phyloP scores from a whole-genome alignment of 2,113 vertebrate genomes.

The Pionites leucogaster region DNA sequence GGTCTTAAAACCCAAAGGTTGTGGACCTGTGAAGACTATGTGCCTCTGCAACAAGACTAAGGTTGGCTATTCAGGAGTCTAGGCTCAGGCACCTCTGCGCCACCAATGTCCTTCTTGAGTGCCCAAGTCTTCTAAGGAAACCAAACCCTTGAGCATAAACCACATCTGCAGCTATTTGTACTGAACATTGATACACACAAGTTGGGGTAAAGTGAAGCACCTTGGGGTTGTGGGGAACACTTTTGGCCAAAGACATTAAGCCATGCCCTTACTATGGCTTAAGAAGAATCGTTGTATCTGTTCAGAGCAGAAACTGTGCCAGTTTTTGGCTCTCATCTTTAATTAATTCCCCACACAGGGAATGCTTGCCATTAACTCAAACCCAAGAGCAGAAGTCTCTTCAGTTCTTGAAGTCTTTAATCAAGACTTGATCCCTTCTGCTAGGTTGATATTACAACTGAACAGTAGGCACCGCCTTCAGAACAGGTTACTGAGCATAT shows the following conservation, averaged over 20 bases:
- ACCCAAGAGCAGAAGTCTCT: not conserved
- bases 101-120: not conserved
- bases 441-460: not conserved
- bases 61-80: not conserved
- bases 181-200: not conserved
- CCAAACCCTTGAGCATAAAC: not conserved
- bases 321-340: not conserved
- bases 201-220: not conserved
- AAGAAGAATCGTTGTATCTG: not conserved
- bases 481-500: not conserved
- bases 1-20: not conserved
- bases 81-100: not conserved
- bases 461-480: not conserved
- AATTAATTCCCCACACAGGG: not conserved
- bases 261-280: not conserved
- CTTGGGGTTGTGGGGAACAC: not conserved
- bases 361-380: not conserved
- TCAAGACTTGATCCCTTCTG: not conserved
- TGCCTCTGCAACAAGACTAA: not conserved
- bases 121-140: not conserved
- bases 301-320: not conserved
- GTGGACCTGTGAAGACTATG: not conserved
- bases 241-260: not conserved
- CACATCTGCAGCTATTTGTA: not conserved
- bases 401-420: not conserved